These are phyloP conservation scores for Rhamnusium bicolor DNA, from an alignment of 2,888 invertebrate genomes.

Conservation along the genomic window DNA sequence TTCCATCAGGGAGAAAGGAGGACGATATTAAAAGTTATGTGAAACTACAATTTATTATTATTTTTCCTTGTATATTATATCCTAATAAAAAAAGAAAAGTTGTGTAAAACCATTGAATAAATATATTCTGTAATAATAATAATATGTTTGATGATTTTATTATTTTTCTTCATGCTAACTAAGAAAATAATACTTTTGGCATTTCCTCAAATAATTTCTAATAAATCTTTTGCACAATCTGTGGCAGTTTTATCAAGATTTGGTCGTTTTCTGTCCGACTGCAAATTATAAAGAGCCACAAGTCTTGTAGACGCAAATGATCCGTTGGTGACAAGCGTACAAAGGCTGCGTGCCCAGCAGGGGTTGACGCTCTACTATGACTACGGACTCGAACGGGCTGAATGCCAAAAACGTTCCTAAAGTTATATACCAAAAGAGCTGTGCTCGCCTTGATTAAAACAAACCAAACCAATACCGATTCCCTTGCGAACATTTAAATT, in stretches of 20 bases:
- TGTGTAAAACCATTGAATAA: no score
- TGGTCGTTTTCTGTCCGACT: slow-evolving; percentile 6
- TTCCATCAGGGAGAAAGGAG: no score
- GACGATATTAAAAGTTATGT: no score
- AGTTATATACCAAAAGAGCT: slow-evolving; percentile 36
- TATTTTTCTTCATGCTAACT: no score
- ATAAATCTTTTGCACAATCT: not conserved
- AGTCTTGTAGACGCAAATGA: slow-evolving; percentile 55
- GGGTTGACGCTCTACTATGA: slow-evolving; percentile 58
- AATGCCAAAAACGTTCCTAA: slow-evolving; percentile 28
- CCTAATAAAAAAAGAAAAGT: no score
- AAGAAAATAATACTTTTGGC: not conserved
- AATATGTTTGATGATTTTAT: no score
- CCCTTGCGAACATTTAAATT: slow-evolving; percentile 48
- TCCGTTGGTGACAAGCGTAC: slow-evolving; percentile 68
- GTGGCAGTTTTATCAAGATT: not conserved
- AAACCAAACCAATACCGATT: slow-evolving; percentile 41
- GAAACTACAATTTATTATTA: no score
- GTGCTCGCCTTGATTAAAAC: slow-evolving; percentile 55
- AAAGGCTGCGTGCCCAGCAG: slow-evolving; percentile 65
- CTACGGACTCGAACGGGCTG: slow-evolving; percentile 29
- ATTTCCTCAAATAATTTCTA: not conserved
- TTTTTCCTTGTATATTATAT: no score
- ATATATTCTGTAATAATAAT: no score
- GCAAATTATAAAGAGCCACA: slow-evolving; percentile 20